Evolutionary conservation across 2,113 vertebrate species (phyloP).

Genomic region (Hucho hucho): DNA sequence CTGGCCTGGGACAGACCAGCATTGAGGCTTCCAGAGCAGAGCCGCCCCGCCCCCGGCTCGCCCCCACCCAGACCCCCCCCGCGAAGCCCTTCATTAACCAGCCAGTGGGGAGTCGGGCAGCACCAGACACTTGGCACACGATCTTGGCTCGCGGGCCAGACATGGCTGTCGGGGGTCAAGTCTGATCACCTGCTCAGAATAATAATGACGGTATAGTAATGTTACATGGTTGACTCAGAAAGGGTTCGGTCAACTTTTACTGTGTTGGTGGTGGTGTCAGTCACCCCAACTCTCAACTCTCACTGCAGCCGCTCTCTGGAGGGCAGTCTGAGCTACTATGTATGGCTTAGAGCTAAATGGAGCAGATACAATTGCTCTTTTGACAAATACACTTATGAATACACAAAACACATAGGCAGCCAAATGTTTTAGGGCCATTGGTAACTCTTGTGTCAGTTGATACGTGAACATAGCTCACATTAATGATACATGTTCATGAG

Average conservation of each 20-base stretch:
- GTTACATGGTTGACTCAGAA: constrained; percentile 49
- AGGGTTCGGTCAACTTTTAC: too few species aligned
- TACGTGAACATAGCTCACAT: too few species aligned
- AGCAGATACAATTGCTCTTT: too few species aligned
- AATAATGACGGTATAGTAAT: constrained; percentile 66
- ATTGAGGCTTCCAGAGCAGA: constrained; percentile 46
- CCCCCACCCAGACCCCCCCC: constrained; percentile 17
- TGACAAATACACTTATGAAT: not conserved
- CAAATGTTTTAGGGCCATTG: too few species aligned
- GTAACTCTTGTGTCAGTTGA: too few species aligned
- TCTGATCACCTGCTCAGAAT: constrained; percentile 78
- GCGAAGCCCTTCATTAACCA: constrained; percentile 74
- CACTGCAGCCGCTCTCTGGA: not conserved
- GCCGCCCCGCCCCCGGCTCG: constrained; percentile 30
- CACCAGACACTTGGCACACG: constrained; percentile 76
- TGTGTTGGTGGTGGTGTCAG: not conserved
- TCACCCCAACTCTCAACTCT: not conserved
- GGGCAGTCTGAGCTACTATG: not conserved
- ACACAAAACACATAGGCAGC: not conserved
- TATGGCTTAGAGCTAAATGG: too few species aligned
- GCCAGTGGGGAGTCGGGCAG: constrained; percentile 67
- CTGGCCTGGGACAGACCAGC: constrained; percentile 56
- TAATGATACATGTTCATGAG: not conserved
- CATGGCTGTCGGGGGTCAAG: constrained; percentile 73
- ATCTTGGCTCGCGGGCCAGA: constrained; percentile 71